Evolutionary conservation across 2,888 invertebrate species (phyloP).

Genomic region (Galerucella pusilla): DNA sequence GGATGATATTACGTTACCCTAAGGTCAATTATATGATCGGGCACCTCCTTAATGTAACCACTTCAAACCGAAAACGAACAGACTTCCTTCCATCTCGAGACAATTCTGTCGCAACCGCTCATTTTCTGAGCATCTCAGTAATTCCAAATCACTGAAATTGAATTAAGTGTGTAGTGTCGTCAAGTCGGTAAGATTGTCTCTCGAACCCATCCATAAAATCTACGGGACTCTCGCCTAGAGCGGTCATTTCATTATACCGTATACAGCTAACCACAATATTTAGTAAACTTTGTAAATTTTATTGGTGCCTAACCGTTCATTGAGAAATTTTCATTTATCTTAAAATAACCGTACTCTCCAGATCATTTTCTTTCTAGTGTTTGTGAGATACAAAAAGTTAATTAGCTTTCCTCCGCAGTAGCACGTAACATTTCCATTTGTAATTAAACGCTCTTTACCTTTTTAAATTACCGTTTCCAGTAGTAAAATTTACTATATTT

Average conservation of each 20-base stretch:
- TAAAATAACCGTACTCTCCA: too few relatives aligned
- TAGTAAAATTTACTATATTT: slow-evolving; percentile 4
- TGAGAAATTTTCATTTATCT: background rate
- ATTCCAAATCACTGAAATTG: slow-evolving; percentile 41
- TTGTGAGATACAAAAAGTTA: too few relatives aligned
- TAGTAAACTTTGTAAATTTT: slow-evolving; percentile 5
- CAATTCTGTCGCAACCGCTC: slow-evolving; percentile 34
- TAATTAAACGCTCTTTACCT: background rate
- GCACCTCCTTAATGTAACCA: slow-evolving; percentile 15
- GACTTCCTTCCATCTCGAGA: slow-evolving; percentile 32
- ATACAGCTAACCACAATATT: slow-evolving; percentile 11
- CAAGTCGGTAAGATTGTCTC: slow-evolving; percentile 38
- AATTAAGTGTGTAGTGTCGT: slow-evolving; percentile 39
- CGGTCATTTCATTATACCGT: slow-evolving; percentile 22
- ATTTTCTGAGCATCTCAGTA: slow-evolving; percentile 33
- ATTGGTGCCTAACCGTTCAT: background rate
- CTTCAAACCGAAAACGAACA: slow-evolving; percentile 29
- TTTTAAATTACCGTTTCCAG: background rate
- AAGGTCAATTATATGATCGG: slow-evolving; percentile 1
- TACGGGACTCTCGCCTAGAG: slow-evolving; percentile 21
- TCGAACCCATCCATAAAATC: slow-evolving; percentile 37
- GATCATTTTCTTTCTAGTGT: too few relatives aligned
- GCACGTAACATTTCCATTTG: too few relatives aligned
- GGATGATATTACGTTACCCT: too few relatives aligned
- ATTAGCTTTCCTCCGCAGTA: too few relatives aligned